A percentile compares a stretch with the other conserved stretches of the same genome.
phyloP scores from a whole-genome alignment of 1,140 invertebrate species.

The Ruditapes philippinarum region DNA sequence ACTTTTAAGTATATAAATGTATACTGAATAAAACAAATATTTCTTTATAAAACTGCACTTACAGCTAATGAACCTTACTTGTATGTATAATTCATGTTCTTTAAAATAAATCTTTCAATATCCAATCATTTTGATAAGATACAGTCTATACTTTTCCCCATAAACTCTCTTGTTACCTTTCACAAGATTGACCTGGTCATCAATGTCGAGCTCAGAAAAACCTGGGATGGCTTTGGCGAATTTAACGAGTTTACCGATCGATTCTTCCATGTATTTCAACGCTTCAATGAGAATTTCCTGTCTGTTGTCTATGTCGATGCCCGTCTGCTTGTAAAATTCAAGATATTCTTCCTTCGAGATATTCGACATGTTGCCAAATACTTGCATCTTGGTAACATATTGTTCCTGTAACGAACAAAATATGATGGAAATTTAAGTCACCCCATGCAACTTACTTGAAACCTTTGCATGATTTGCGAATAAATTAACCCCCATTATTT shows the following conservation, averaged over 20 bases:
- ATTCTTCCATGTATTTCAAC: slow-evolving; percentile 64
- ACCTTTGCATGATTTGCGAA: too few relatives aligned
- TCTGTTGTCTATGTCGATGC: slow-evolving; percentile 77
- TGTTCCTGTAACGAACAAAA: slow-evolving; percentile 65
- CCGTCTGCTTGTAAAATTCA: slow-evolving; percentile 75
- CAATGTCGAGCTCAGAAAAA: slow-evolving; percentile 72
- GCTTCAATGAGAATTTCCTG: slow-evolving; percentile 71
- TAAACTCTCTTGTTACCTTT: slow-evolving; percentile 70
- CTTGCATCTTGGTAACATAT: slow-evolving; percentile 65
- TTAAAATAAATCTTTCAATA: too few relatives aligned
- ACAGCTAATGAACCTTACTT: too few relatives aligned
- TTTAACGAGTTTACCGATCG: slow-evolving; percentile 68
- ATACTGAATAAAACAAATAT: too few relatives aligned
- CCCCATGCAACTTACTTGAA: too few relatives aligned
- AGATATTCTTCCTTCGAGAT: slow-evolving; percentile 75
- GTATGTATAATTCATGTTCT: too few relatives aligned
- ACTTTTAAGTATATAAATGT: too few relatives aligned
- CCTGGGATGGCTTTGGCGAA: slow-evolving; percentile 77
- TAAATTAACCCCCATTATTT: too few relatives aligned
- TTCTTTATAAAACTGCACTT: too few relatives aligned
- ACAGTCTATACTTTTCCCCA: too few relatives aligned
- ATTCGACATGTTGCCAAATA: slow-evolving; percentile 74
- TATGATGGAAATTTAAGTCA: too few relatives aligned
- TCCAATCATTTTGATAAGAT: too few relatives aligned
- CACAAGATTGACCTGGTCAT: slow-evolving; percentile 76